Evolutionary conservation across 2,797 vertebrate species (phyloP).

Genomic region (Manis crassicaudata): DNA sequence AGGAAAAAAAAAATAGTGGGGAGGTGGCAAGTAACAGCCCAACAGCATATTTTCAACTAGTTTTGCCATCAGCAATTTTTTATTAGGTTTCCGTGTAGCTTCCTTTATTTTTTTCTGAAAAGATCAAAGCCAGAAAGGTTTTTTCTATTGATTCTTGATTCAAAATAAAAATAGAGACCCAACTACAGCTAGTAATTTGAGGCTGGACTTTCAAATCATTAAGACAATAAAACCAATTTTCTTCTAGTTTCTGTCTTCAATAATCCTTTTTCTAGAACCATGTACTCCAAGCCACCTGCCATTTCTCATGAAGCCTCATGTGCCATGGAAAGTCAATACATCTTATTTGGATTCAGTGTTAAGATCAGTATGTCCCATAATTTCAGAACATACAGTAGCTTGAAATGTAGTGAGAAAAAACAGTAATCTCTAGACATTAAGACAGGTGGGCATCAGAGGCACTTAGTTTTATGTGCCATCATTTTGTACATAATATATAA

Average conservation of each 20-base stretch:
- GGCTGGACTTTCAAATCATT: slow-evolving; percentile 29
- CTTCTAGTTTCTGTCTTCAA: not conserved
- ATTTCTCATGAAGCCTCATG: not conserved
- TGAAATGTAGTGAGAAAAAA: not conserved
- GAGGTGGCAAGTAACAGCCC: not conserved
- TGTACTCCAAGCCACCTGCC: not conserved
- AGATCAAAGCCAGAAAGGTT: not conserved
- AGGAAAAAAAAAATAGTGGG: not conserved
- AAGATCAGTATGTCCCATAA: not conserved
- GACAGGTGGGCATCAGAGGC: not conserved
- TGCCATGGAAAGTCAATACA: not conserved
- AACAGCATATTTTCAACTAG: not conserved
- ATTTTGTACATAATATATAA: not conserved
- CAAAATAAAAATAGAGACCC: not conserved
- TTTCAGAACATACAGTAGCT: not conserved
- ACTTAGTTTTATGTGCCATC: not conserved
- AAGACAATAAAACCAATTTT: not conserved
- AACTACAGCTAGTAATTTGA: not conserved
- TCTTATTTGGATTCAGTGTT: not conserved
- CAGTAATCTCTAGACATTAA: not conserved
- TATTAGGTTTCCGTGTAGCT: not conserved
- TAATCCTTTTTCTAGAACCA: not conserved
- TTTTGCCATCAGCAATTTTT: not conserved
- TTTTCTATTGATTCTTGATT: not conserved
- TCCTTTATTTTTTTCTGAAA: slow-evolving; percentile 7